A percentile compares a stretch with the other conserved stretches of the same genome.
phyloP scores from a whole-genome alignment of 2,113 vertebrate species.

The Zosterops borbonicus region DNA sequence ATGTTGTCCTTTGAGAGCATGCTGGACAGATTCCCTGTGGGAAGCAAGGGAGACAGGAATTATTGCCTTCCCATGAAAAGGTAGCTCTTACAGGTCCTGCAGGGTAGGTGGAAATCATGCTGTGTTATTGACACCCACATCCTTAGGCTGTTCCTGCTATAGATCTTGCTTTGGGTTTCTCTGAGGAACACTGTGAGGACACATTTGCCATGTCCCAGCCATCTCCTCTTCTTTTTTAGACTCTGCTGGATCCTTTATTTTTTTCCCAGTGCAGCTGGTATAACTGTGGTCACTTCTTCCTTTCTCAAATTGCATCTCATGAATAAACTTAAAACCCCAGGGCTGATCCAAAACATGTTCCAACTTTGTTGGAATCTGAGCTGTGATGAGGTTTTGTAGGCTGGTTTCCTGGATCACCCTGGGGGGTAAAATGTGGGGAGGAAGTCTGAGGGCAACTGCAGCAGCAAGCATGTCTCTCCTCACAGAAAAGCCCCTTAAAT shows the following conservation, averaged over 20 bases:
- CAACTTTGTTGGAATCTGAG: neutral
- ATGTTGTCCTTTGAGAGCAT: neutral
- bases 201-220: neutral
- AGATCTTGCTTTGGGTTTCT: neutral
- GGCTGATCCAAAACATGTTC: neutral
- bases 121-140: neutral
- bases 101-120: neutral
- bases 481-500: neutral
- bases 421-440: neutral
- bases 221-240: neutral
- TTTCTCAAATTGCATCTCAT: neutral
- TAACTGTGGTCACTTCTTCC: neutral
- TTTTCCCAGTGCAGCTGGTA: neutral
- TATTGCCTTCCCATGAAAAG: neutral
- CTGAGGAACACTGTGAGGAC: neutral
- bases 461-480: accelerated
- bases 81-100: neutral
- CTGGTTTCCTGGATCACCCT: neutral
- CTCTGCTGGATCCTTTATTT: neutral
- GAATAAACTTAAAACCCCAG: neutral
- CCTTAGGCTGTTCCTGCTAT: neutral
- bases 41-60: neutral
- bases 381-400: neutral
- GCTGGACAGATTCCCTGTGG: neutral
- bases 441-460: neutral